Evolutionary conservation across 2,797 vertebrate species (phyloP), one percentile per base, ranked within the genome.

Genomic region (Microtus agrestis): DNA sequence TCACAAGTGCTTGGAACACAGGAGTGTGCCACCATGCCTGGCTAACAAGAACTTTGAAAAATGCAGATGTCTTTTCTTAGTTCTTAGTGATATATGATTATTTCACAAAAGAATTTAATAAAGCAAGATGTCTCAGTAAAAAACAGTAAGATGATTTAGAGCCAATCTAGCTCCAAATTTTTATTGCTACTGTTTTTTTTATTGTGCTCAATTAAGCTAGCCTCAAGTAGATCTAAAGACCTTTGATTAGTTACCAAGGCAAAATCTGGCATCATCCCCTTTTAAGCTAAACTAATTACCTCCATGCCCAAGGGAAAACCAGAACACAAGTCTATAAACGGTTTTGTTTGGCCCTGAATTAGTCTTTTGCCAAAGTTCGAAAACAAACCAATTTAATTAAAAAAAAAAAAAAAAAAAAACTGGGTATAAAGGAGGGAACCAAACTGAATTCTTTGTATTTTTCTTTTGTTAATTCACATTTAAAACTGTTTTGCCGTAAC

Each of bases 191-290:
- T 34, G 1, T 78, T 78, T 1, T 1, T 79, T 76, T 95, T 82
- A 89, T 79, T 96, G 46, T 94, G 65, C 71, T 94, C 93, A 88
- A 91, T 94, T 96, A 95, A 95, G 51, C 9, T 89, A 87, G 74
- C 56, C 88, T 89, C 74, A 95, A 92, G 74, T 95, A 93, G 79
- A 95, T 95, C 43, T 94, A 5, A 96, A 90, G 51, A 95, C 90
- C 86, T 94, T 6, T 93, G 81, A 94, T 96, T 87, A 96, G 80
- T 71, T 94, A 95, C 79, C 76, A 96, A 8, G 10, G 73, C n/a
- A 93, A 59, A 95, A 71, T 95, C 23, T 88, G 88, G 79, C 54
- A 97, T 63, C 43, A 89, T 51, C 54, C 71, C 94, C 89, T 94
- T 89, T 91, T 89, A 96, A 87, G 17, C 51, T 94, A 96, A 95